These are phyloP conservation scores for Planococcus citri DNA, from an alignment of 1,140 invertebrate species.

Conservation along the genomic window DNA sequence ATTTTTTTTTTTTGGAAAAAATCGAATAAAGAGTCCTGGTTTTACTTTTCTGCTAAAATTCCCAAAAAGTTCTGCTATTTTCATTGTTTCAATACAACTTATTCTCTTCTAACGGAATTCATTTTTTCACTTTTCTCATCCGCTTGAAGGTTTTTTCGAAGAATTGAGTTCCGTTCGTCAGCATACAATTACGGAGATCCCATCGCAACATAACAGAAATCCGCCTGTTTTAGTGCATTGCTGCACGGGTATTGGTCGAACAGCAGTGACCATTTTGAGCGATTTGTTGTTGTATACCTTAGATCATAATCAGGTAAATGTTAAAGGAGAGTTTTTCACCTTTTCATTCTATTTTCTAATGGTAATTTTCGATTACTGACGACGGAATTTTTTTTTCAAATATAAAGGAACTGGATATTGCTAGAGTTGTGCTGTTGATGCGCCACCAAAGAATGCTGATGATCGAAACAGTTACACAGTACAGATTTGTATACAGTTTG, in stretches of 20 bases:
- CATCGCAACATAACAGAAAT: conserved; percentile 51
- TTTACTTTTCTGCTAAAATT: too few species aligned
- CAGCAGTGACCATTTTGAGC: conserved; percentile 61
- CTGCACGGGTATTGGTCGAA: conserved; percentile 52
- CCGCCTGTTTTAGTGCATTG: conserved; percentile 58
- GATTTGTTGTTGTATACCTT: conserved; percentile 69
- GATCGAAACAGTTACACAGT: conserved; percentile 75
- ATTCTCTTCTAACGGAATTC: too few species aligned
- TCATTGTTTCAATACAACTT: too few species aligned
- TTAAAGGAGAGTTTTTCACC: conserved; percentile 20
- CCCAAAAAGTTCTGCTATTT: too few species aligned
- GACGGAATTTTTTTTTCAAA: background rate
- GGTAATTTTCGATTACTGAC: too few species aligned
- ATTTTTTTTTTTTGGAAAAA: too few species aligned
- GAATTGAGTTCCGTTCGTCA: conserved; percentile 69
- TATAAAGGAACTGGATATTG: conserved; percentile 57
- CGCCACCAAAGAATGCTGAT: conserved; percentile 72
- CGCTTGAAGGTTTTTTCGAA: conserved; percentile 71
- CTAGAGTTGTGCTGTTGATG: conserved; percentile 56
- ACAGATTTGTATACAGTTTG: conserved; percentile 75
- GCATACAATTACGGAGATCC: conserved; percentile 51
- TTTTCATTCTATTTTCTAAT: background rate
- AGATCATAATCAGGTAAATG: conserved; percentile 69
- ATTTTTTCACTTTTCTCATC: too few species aligned
- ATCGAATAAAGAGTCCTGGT: too few species aligned